Conservation (phyloP, 2,113 vertebrate genomes). For the Zootoca vivipara region DNA sequence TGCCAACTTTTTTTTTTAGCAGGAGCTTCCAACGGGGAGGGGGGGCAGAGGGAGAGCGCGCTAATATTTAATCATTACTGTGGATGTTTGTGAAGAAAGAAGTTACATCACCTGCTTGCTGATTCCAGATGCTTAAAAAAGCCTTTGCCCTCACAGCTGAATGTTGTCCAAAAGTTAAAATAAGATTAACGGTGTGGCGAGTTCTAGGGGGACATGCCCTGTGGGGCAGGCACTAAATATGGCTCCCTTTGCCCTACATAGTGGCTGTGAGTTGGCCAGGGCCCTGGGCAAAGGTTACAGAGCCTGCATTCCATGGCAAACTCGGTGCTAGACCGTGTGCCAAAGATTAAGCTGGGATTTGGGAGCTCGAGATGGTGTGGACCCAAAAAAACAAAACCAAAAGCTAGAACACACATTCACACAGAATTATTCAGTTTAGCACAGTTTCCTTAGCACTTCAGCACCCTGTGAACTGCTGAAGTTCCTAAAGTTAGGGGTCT, state of each 20-base stretch:
- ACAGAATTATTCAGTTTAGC: not conserved
- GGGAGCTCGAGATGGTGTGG: not conserved
- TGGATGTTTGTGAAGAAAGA: conserved; percentile 67
- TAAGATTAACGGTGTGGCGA: conserved; percentile 52
- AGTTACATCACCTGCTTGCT: conserved; percentile 68
- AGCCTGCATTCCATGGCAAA: conserved; percentile 46
- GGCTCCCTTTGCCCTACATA: conserved; percentile 60
- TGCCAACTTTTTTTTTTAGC: conserved; percentile 54
- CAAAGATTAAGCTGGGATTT: conserved; percentile 22
- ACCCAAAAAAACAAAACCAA: conserved; percentile 7
- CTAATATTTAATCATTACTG: conserved; percentile 71
- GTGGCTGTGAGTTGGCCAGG: conserved; percentile 11
- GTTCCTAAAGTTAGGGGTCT: not conserved
- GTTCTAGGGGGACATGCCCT: conserved; percentile 64
- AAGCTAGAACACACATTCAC: not conserved
- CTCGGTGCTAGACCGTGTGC: conserved; percentile 15
- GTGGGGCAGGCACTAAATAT: conserved; percentile 46
- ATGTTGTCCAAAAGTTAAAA: conserved; percentile 64
- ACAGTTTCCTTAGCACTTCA: not conserved
- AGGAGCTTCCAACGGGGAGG: conserved; percentile 55
- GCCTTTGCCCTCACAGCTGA: conserved; percentile 63
- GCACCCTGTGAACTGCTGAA: not conserved
- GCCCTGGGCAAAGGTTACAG: conserved; percentile 10
- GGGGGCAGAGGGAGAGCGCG: conserved; percentile 42
- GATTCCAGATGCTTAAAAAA: conserved; percentile 78